These are phyloP conservation scores for Thaumatotibia leucotreta DNA, from an alignment of 1,140 invertebrate genomes.

Conservation along the genomic window DNA sequence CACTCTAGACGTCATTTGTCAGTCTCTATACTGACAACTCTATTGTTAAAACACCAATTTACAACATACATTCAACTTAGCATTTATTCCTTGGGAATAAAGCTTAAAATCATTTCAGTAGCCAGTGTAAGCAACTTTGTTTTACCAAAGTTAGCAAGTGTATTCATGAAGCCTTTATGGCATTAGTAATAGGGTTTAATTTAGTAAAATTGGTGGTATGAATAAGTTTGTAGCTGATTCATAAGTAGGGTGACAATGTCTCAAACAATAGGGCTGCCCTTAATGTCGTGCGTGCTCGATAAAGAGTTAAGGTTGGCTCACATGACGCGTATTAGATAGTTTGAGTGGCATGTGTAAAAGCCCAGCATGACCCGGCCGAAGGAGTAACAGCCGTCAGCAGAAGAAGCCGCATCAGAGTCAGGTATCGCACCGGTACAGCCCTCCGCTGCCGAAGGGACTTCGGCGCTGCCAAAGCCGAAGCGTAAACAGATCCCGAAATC, in stretches of 20 bases:
- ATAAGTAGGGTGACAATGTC: background rate
- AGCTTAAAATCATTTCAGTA: background rate
- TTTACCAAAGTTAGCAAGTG: background rate
- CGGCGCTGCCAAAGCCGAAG: no score
- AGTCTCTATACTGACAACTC: background rate
- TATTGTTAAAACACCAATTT: background rate
- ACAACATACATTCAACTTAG: background rate
- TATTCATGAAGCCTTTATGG: background rate
- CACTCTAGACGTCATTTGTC: background rate
- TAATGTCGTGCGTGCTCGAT: background rate
- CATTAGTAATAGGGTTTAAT: background rate
- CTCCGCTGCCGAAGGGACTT: no score
- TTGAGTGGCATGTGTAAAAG: no score
- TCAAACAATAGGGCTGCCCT: background rate
- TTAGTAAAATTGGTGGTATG: background rate
- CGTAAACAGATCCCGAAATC: no score
- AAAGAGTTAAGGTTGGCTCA: background rate
- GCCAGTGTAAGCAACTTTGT: background rate
- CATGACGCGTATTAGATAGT: background rate
- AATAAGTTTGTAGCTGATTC: background rate
- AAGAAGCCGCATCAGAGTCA: no score
- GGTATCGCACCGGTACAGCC: no score
- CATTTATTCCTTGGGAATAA: background rate
- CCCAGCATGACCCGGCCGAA: no score
- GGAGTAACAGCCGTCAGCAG: no score